A percentile compares a stretch with the other conserved stretches of the same genome.
These are phyloP conservation scores for Onychorhynchus coronatus DNA, from an alignment of 2,113 vertebrate genomes.

Conservation along the genomic window DNA sequence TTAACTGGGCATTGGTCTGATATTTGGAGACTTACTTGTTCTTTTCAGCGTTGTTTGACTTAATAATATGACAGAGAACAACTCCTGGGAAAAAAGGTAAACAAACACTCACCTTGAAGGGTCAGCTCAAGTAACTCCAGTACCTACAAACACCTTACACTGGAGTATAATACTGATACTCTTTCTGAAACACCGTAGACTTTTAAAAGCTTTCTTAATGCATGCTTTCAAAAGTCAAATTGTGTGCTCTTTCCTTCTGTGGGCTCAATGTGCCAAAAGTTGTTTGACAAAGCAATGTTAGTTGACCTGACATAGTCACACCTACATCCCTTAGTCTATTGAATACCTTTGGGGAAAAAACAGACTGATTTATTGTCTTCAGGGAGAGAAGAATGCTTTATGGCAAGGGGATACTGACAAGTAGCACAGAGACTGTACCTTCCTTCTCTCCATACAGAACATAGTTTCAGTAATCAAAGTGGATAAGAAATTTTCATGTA, in stretches of 20 bases:
- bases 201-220: neutral
- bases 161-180: neutral
- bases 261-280: neutral
- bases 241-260: neutral
- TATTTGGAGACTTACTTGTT: neutral
- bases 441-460: neutral
- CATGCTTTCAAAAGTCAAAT: neutral
- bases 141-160: neutral
- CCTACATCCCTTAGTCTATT: neutral
- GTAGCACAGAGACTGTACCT: neutral
- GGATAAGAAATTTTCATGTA: neutral
- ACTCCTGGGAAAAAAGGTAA: neutral
- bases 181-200: neutral
- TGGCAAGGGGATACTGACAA: neutral
- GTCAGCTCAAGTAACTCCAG: neutral
- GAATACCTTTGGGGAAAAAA: neutral
- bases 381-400: neutral
- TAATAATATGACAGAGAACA: neutral
- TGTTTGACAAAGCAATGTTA: neutral
- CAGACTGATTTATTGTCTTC: neutral
- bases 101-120: neutral
- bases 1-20: neutral
- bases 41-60: neutral
- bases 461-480: neutral
- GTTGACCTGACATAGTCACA: neutral